These are phyloP conservation scores for Forpus xanthops DNA, from an alignment of 2,797 vertebrate genomes.

Conservation along the genomic window DNA sequence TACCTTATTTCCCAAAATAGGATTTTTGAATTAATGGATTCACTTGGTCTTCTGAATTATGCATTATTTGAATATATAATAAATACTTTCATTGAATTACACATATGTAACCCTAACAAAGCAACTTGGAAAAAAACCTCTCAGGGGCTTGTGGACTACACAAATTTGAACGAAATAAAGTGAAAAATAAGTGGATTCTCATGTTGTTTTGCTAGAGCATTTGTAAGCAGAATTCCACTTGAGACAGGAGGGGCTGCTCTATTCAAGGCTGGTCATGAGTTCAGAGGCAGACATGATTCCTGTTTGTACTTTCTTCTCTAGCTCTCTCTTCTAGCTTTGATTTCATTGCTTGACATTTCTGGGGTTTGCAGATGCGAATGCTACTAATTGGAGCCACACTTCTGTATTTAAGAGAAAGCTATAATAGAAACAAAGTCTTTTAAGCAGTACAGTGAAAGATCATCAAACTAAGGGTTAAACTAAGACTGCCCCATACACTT, in stretches of 20 bases:
- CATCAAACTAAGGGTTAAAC: not conserved
- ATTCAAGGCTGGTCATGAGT: fast-evolving
- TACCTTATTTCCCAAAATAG: not conserved
- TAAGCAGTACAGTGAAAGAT: not conserved
- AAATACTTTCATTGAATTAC: not conserved
- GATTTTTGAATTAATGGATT: not conserved
- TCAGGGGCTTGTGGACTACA: not conserved
- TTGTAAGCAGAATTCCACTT: not conserved
- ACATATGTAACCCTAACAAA: not conserved
- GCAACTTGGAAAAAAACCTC: not conserved
- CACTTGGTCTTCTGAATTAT: not conserved
- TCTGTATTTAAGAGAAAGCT: not conserved
- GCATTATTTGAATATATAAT: not conserved
- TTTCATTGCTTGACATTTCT: not conserved
- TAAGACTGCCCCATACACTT: not conserved
- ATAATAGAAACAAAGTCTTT: not conserved
- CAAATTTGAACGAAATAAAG: not conserved
- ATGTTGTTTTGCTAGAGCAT: not conserved
- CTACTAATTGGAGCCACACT: not conserved
- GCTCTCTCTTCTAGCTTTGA: not conserved
- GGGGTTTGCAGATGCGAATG: not conserved
- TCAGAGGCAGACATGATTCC: not conserved
- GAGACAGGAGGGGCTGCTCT: not conserved
- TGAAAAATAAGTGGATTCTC: not conserved
- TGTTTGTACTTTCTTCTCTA: not conserved